Conservation (phyloP, 2,888 invertebrate genomes). For the Diogma glabrata region DNA sequence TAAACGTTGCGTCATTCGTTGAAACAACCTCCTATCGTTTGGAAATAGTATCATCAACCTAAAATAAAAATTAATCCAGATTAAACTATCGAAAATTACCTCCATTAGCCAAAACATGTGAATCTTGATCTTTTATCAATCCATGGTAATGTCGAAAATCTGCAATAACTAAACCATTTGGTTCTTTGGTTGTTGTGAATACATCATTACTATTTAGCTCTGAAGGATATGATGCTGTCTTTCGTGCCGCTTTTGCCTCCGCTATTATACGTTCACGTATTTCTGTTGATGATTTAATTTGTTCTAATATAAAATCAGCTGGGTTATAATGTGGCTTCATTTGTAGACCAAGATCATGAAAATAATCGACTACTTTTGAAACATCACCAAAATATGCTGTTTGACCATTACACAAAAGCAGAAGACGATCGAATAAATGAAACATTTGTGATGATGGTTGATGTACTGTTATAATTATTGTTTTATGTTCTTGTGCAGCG, state of each 20-base stretch:
- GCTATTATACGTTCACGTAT: slow-evolving; percentile 53
- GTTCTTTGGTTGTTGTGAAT: slow-evolving; percentile 12
- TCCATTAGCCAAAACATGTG: slow-evolving; percentile 13
- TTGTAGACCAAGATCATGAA: slow-evolving; percentile 54
- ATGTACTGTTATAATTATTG: slow-evolving; percentile 67
- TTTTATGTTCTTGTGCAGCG: slow-evolving; percentile 63
- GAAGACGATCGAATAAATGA: slow-evolving; percentile 66
- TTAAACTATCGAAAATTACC: neutral
- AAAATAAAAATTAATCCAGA: neutral
- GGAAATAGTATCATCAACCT: no score
- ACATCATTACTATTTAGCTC: slow-evolving; percentile 34
- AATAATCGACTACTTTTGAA: slow-evolving; percentile 57
- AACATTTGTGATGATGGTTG: slow-evolving; percentile 78
- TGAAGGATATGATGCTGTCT: slow-evolving; percentile 45
- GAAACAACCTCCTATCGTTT: no score
- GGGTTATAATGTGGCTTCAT: slow-evolving; percentile 71
- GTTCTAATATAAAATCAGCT: slow-evolving; percentile 75
- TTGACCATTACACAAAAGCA: slow-evolving; percentile 57
- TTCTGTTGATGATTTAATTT: slow-evolving; percentile 58
- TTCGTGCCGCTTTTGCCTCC: slow-evolving; percentile 50
- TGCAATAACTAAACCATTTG: slow-evolving; percentile 12
- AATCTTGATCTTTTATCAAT: slow-evolving; percentile 12
- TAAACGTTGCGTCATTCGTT: no score
- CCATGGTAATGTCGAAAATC: slow-evolving; percentile 15
- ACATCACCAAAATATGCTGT: slow-evolving; percentile 67